These are phyloP conservation scores for Tetrax tetrax DNA, from an alignment of 2,113 vertebrate species.

Conservation along the genomic window DNA sequence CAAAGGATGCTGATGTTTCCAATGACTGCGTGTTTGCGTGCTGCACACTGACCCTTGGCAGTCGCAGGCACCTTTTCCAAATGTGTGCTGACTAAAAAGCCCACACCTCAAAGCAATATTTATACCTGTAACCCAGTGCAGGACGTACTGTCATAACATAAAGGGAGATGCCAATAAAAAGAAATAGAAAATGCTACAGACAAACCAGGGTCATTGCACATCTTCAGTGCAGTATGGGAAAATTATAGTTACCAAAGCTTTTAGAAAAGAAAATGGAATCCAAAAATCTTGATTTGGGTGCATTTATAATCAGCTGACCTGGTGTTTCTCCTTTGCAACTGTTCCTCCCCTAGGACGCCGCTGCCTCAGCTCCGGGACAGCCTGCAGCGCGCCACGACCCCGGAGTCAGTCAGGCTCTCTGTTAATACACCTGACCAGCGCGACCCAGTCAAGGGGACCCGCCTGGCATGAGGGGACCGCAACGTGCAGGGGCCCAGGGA, in stretches of 20 bases:
- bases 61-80: slow-evolving; percentile 42
- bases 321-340: neutral
- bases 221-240: neutral
- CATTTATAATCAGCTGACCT: neutral
- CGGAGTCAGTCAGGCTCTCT: neutral
- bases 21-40: neutral
- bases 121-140: neutral
- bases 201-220: slow-evolving; percentile 36
- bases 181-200: slow-evolving; percentile 52
- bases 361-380: neutral
- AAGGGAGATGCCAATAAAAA: slow-evolving; percentile 22
- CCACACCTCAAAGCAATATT: slow-evolving; percentile 11
- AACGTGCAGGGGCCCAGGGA: accelerated
- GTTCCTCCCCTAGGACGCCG: neutral
- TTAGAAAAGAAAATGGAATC: slow-evolving; percentile 58
- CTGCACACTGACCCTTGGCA: neutral
- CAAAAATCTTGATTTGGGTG: neutral
- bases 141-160: neutral
- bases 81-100: slow-evolving; percentile 23
- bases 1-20: slow-evolving; percentile 4
- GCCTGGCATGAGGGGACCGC: neutral
- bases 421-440: neutral
- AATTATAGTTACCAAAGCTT: slow-evolving; percentile 45
- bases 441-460: neutral
- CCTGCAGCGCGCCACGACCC: neutral